A percentile compares a stretch with the other conserved stretches of the same genome.
Conservation (phyloP, 2,113 vertebrate genomes). For the Bubo bubo region DNA sequence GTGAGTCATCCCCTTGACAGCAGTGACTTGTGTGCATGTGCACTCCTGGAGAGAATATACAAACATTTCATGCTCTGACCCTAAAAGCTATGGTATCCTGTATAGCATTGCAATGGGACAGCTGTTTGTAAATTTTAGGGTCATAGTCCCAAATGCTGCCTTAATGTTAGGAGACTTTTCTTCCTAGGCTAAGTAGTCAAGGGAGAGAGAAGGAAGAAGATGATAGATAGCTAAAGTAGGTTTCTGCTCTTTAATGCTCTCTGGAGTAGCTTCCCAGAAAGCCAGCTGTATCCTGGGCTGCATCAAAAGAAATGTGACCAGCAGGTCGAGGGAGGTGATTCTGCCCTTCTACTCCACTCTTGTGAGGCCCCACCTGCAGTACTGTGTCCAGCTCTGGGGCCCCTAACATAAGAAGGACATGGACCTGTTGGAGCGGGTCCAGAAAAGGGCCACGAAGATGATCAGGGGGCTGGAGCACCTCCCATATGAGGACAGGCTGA, state of each 20-base stretch:
- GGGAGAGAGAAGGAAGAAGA: background rate
- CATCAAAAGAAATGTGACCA: too few relatives aligned
- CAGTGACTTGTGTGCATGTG: background rate
- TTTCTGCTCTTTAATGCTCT: background rate
- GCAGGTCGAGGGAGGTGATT: too few relatives aligned
- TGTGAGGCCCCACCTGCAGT: too few relatives aligned
- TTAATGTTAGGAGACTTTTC: background rate
- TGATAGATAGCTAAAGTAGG: background rate
- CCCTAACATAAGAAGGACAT: too few relatives aligned
- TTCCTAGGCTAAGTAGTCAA: background rate
- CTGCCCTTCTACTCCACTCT: too few relatives aligned
- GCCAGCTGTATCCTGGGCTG: too few relatives aligned
- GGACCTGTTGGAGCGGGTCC: too few relatives aligned
- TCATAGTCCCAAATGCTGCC: background rate
- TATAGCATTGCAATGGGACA: background rate
- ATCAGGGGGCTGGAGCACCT: too few relatives aligned
- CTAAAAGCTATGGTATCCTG: background rate
- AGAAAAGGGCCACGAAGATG: too few relatives aligned
- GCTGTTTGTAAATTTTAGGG: background rate
- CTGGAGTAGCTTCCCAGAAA: background rate
- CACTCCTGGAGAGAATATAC: background rate
- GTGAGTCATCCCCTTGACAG: background rate
- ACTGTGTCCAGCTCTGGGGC: too few relatives aligned
- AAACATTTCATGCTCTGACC: background rate
- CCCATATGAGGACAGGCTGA: too few relatives aligned